phyloP scores from a whole-genome alignment of 2,888 invertebrate genomes.

The Cylloceria caligata region DNA sequence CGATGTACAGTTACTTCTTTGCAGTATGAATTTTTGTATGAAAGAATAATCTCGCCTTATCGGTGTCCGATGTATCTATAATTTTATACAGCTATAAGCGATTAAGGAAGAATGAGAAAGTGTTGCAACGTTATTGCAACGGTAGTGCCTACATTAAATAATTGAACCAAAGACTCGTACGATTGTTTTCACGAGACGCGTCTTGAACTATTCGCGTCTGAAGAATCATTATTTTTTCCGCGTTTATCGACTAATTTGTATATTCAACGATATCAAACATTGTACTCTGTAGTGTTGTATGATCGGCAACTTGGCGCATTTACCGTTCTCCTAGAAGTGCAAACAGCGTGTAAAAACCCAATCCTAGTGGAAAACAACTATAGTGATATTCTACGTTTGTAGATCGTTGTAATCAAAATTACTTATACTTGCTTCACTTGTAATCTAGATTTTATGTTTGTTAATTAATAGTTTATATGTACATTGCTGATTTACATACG shows the following conservation, averaged over 20 bases:
- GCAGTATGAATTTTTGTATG: conserved; percentile 50
- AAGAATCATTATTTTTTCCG: conserved; percentile 31
- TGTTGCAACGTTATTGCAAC: conserved; percentile 49
- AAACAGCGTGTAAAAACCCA: not conserved
- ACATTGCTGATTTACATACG: conserved; percentile 41
- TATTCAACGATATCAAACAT: conserved; percentile 41
- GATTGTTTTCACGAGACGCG: conserved; percentile 35
- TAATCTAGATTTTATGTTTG: conserved; percentile 27
- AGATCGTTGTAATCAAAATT: conserved; percentile 59
- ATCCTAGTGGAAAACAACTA: conserved; percentile 14
- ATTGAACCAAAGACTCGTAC: conserved; percentile 65
- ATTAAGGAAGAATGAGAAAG: conserved; percentile 22
- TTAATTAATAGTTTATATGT: conserved; percentile 31
- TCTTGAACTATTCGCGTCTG: conserved; percentile 4
- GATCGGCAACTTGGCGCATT: conserved; percentile 32
- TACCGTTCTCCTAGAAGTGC: conserved; percentile 24
- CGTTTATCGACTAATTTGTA: conserved; percentile 33
- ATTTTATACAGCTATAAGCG: conserved; percentile 59
- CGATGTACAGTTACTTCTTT: conserved; percentile 55
- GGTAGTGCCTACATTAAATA: conserved; percentile 62
- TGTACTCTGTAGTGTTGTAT: conserved; percentile 30
- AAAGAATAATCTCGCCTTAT: conserved; percentile 31
- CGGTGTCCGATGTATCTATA: conserved; percentile 47
- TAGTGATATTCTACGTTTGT: conserved; percentile 57
- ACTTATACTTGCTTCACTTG: conserved; percentile 33